Percentiles rank a stretch among this genome's conserved stretches.
These are phyloP conservation scores for Polymixis lichenea DNA, from an alignment of 2,888 invertebrate genomes.

Conservation along the genomic window DNA sequence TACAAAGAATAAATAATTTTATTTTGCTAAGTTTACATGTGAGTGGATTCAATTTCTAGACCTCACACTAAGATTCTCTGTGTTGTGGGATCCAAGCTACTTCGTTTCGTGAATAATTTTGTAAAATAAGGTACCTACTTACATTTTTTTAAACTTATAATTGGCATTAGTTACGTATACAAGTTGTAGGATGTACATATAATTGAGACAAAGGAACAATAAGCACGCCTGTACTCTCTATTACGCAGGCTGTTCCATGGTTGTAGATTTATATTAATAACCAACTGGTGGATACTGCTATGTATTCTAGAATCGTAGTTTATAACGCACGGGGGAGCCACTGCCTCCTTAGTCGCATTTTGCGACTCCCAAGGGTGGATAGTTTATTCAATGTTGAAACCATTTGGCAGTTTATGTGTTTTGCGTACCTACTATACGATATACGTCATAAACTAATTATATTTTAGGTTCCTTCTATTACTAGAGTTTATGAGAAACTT, in stretches of 20 bases:
- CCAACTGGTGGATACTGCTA: constrained; percentile 27
- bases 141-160: too few relatives aligned
- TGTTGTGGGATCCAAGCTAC: too few relatives aligned
- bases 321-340: constrained; percentile 38
- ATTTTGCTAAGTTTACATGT: too few relatives aligned
- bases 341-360: constrained; percentile 33
- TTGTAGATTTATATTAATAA: constrained; percentile 52
- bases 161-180: background rate
- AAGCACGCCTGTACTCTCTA: background rate
- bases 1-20: too few relatives aligned
- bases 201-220: background rate
- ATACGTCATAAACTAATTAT: background rate
- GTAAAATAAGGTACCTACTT: too few relatives aligned
- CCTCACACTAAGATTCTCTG: too few relatives aligned
- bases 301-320: constrained; percentile 38
- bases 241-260: constrained; percentile 5
- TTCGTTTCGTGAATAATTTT: too few relatives aligned
- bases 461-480: background rate
- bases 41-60: too few relatives aligned
- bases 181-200: background rate
- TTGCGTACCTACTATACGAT: background rate
- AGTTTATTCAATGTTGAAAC: constrained; percentile 47
- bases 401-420: constrained; percentile 27
- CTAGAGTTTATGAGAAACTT: background rate
- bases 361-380: constrained; percentile 37